Conservation (phyloP, 2,888 invertebrate species). For the Zygothrica quintamaculata region DNA sequence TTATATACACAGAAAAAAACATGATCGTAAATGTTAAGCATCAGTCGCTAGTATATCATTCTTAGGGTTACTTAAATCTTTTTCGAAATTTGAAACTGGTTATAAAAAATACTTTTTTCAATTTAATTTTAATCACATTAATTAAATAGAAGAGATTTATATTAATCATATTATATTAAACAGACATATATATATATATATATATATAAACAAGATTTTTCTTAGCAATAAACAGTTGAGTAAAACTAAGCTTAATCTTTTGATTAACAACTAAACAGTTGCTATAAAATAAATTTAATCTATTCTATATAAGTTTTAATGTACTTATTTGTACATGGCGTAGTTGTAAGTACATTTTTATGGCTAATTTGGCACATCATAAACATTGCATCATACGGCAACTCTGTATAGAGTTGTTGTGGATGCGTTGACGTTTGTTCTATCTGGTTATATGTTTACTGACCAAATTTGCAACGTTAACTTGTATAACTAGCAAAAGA, state of each 20-base stretch:
- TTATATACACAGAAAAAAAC: slow-evolving; percentile 1
- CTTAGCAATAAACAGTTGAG: too few species aligned
- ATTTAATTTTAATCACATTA: too few species aligned
- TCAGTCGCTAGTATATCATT: slow-evolving; percentile 1
- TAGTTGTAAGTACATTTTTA: slow-evolving; percentile 46
- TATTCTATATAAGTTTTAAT: slow-evolving; percentile 7
- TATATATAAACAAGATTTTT: too few species aligned
- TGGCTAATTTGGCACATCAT: slow-evolving; percentile 74
- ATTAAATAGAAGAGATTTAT: too few species aligned
- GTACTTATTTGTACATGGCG: slow-evolving; percentile 21
- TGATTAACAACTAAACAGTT: too few species aligned
- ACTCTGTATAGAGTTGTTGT: too few species aligned
- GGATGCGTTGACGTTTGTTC: slow-evolving; percentile 24
- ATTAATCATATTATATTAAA: too few species aligned
- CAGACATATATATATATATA: too few species aligned
- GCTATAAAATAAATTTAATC: background rate
- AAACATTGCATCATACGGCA: slow-evolving; percentile 51
- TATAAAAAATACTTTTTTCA: too few species aligned
- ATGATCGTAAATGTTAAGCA: slow-evolving; percentile 15
- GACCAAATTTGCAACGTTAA: slow-evolving; percentile 58
- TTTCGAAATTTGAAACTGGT: too few species aligned
- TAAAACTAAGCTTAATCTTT: too few species aligned
- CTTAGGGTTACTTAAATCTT: slow-evolving; percentile 5
- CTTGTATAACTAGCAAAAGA: slow-evolving; percentile 28
- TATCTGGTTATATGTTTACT: slow-evolving; percentile 42